Evolutionary conservation across 2,113 vertebrate genomes (phyloP).

Genomic region (Oncorhynchus tshawytscha): DNA sequence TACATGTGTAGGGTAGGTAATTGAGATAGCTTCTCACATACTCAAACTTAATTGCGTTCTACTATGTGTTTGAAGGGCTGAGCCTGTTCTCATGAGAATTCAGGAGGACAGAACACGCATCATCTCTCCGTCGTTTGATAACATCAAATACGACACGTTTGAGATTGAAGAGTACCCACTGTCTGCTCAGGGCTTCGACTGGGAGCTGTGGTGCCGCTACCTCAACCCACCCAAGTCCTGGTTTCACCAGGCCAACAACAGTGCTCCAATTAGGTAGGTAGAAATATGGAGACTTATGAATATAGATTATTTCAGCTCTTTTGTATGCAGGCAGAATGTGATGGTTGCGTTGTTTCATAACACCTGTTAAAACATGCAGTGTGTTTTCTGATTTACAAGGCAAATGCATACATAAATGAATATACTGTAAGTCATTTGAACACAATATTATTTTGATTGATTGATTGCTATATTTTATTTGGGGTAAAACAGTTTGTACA

Average conservation of each 20-base stretch:
- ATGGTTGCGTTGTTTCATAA: too few relatives aligned
- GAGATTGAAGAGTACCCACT: constrained; percentile 96
- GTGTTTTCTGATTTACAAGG: too few relatives aligned
- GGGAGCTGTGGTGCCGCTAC: constrained; percentile 98
- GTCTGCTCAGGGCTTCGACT: constrained; percentile 95
- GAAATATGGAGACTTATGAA: background rate
- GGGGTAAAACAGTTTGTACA: too few relatives aligned
- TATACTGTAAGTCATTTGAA: too few relatives aligned
- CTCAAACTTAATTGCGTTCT: constrained; percentile 1
- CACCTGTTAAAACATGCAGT: too few relatives aligned
- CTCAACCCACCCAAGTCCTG: constrained; percentile 94
- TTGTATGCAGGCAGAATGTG: too few relatives aligned
- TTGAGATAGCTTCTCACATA: background rate
- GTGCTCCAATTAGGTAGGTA: constrained; percentile 91
- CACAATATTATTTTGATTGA: too few relatives aligned
- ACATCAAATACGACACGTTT: constrained; percentile 98
- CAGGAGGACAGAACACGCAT: constrained; percentile 92
- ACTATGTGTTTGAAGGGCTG: constrained; percentile 78
- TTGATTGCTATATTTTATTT: too few relatives aligned
- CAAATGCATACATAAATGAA: background rate
- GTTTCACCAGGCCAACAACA: constrained; percentile 92
- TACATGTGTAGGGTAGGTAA: background rate
- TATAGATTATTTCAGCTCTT: background rate
- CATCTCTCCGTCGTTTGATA: constrained; percentile 96
- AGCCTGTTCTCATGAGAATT: constrained; percentile 91